Percentiles rank a stretch among this genome's conserved stretches.
These are phyloP conservation scores for Vulpes ferrilata DNA, from an alignment of 2,113 vertebrate species.

Conservation along the genomic window DNA sequence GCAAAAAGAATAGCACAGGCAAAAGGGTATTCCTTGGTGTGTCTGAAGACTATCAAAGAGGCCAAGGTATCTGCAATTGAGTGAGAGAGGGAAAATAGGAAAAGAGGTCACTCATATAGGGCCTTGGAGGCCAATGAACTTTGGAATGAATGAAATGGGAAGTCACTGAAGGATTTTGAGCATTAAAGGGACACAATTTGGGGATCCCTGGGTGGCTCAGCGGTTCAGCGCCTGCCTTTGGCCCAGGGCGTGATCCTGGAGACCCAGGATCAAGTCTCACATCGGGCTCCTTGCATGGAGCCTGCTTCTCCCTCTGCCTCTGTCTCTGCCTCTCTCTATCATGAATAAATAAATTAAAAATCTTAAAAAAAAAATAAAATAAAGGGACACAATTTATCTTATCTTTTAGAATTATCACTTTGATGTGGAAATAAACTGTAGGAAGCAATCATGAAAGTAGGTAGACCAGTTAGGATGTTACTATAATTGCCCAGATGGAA, in stretches of 20 bases:
- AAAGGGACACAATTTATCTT: not conserved
- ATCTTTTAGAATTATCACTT: not conserved
- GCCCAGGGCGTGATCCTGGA: too few relatives aligned
- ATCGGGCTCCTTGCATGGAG: too few relatives aligned
- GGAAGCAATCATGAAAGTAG: not conserved
- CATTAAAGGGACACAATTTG: not conserved
- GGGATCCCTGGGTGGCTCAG: too few relatives aligned
- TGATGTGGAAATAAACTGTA: not conserved
- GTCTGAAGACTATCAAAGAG: not conserved
- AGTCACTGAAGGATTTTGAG: not conserved
- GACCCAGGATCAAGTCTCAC: too few relatives aligned
- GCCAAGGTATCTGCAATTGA: not conserved
- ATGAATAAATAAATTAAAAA: too few relatives aligned
- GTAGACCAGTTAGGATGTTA: not conserved
- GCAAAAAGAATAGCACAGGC: not conserved
- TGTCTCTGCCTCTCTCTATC: too few relatives aligned
- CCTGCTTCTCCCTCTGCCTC: too few relatives aligned
- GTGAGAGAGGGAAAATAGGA: not conserved
- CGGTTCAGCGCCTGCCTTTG: too few relatives aligned
- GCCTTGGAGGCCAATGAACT: not conserved
- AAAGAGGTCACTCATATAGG: not conserved
- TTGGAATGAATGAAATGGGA: not conserved
- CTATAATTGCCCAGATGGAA: not conserved
- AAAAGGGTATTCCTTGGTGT: not conserved
- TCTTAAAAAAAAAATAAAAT: too few relatives aligned